A percentile compares a stretch with the other conserved stretches of the same genome.
Conservation (phyloP, 2,113 vertebrate species). For the Synchiropus splendidus region DNA sequence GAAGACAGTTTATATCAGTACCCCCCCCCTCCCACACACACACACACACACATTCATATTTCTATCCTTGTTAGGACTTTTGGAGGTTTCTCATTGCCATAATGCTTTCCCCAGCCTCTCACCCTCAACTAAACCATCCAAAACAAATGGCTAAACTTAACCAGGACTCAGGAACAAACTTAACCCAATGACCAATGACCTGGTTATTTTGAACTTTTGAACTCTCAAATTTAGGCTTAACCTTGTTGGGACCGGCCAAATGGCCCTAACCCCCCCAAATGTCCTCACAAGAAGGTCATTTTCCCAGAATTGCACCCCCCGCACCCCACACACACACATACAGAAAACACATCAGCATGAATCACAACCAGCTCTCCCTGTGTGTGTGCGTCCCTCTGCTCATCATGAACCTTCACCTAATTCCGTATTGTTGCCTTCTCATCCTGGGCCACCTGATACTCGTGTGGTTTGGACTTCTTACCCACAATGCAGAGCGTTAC, state of each 20-base stretch:
- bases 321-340: background rate
- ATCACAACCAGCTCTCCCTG: background rate
- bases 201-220: no score
- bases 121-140: no score
- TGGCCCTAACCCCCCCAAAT: no score
- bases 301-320: background rate
- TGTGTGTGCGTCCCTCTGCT: constrained; percentile 3
- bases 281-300: no score
- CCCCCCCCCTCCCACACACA: background rate
- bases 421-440: constrained; percentile 4
- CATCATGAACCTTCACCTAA: constrained; percentile 23
- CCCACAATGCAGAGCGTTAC: background rate
- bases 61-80: no score
- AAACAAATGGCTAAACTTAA: no score
- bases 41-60: constrained; percentile 3
- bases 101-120: no score
- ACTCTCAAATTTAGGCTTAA: no score
- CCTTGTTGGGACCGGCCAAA: no score
- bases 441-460: background rate
- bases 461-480: background rate
- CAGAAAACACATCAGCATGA: constrained; percentile 1
- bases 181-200: no score
- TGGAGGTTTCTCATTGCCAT: no score
- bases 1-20: background rate
- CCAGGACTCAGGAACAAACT: no score